Base-by-base conservation (phyloP, 2,888 invertebrate species). In the Nomada fucata region DNA sequence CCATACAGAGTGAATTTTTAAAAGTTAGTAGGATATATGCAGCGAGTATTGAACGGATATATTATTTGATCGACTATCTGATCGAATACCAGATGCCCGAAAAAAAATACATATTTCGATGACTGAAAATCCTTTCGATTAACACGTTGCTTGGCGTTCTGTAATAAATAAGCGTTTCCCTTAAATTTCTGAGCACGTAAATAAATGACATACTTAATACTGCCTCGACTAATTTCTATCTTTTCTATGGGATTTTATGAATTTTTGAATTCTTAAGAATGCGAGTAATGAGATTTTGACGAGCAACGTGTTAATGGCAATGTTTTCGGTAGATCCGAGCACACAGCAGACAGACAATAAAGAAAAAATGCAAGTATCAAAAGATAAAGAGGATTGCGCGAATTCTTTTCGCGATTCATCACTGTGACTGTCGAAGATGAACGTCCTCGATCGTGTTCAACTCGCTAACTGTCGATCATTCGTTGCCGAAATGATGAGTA, bases 301-400 rank as follows among this genome's bases (percentile, higher is more conserved):
- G 18, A 67, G 77, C 57, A 67, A 67, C 26, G 70, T 53, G 60
- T 71, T 79, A 29, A 65, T 20, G 57, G 18, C 23, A 26, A 70
- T 65, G 36, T 50, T 73, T 76, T 79, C 83, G 71, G 79, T 82
- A 86, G 82, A 77, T 82, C 83, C 88, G 85, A 90, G 90, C 87
- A 86, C 88, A 90, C 84, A 67, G 70, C 84, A 91, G 74, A 82
- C 86, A 91, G 91, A 91, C 91, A 91, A 91, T 91, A 91, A 91
- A 89, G 69, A 72, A 79, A 26, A 26, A 63, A 87, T 88, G 88
- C 88, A 89, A 91, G 88, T 90, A 91, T 91, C 90, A 91, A 91
- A 91, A 88, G 55, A 76, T 55, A 71, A 61, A 53, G 79, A 83
- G 80, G 60, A 59, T 73, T 68, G 84, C 79, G 82, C 81, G 83